Evolutionary conservation across 2,113 vertebrate genomes (phyloP).

Genomic region (Penelope pileata): DNA sequence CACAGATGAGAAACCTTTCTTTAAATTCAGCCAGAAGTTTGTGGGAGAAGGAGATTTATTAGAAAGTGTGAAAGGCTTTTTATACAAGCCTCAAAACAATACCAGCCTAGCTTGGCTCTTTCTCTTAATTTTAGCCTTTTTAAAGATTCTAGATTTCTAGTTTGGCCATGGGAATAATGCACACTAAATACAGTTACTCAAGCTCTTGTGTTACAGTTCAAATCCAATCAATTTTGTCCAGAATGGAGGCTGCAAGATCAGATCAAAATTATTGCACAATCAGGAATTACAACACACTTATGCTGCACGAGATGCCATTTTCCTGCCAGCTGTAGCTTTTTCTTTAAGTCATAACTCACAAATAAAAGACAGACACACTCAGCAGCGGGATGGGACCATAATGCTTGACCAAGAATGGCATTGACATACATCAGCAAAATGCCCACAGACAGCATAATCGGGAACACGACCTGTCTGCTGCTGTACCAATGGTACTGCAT

Average conservation of each 20-base stretch:
- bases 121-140: conserved; percentile 13
- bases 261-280: background rate
- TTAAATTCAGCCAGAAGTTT: conserved; percentile 9
- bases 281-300: background rate
- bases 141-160: conserved; percentile 30
- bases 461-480: conserved; percentile 45
- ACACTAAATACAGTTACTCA: conserved; percentile 2
- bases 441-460: conserved; percentile 49
- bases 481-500: conserved; percentile 34
- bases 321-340: background rate
- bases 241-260: background rate
- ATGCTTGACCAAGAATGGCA: conserved; percentile 25
- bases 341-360: background rate
- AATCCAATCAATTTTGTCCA: background rate
- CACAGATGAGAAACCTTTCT: background rate
- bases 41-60: background rate
- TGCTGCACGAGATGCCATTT: background rate
- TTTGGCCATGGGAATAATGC: conserved; percentile 23
- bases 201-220: conserved; percentile 4
- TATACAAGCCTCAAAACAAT: background rate
- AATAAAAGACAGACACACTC: background rate
- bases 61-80: background rate
- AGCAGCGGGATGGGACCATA: background rate
- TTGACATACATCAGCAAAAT: conserved; percentile 52
- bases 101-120: background rate